Conservation (phyloP, 1,140 invertebrate species). For the Octopus sinensis region DNA sequence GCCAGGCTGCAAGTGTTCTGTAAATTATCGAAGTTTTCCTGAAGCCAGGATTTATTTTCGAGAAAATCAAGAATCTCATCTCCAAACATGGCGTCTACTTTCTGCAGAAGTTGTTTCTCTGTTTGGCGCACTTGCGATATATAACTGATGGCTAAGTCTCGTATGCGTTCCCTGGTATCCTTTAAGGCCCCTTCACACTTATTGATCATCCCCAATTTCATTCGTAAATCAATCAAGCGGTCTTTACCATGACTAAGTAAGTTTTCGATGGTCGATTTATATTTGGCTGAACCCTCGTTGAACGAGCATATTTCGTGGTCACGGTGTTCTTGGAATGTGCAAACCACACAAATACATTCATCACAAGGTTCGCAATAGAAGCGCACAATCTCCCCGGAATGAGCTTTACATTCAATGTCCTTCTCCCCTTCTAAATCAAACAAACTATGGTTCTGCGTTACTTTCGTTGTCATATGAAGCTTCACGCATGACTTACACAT, state of each 20-base stretch:
- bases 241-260: constrained; percentile 42
- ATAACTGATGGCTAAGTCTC: constrained; percentile 51
- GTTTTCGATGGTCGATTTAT: constrained; percentile 41
- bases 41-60: constrained; percentile 46
- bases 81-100: constrained; percentile 47
- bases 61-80: constrained; percentile 46
- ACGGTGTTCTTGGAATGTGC: constrained; percentile 55
- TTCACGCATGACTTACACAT: constrained; percentile 53
- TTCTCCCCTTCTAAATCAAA: constrained; percentile 57
- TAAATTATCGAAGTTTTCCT: constrained; percentile 50
- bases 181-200: constrained; percentile 47
- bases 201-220: constrained; percentile 44
- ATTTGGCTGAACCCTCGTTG: constrained; percentile 49
- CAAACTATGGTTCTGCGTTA: constrained; percentile 53
- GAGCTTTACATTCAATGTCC: constrained; percentile 55
- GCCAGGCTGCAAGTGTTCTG: constrained; percentile 52
- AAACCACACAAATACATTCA: constrained; percentile 54
- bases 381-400: constrained; percentile 52
- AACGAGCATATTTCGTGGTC: constrained; percentile 57
- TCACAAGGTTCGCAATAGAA: constrained; percentile 58
- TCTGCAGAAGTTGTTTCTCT: constrained; percentile 46
- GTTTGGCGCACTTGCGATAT: constrained; percentile 49
- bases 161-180: constrained; percentile 48
- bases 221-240: constrained; percentile 33
- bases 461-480: constrained; percentile 53